Evolutionary conservation across 2,797 vertebrate genomes (phyloP).

Genomic region (Staurois parvus): DNA sequence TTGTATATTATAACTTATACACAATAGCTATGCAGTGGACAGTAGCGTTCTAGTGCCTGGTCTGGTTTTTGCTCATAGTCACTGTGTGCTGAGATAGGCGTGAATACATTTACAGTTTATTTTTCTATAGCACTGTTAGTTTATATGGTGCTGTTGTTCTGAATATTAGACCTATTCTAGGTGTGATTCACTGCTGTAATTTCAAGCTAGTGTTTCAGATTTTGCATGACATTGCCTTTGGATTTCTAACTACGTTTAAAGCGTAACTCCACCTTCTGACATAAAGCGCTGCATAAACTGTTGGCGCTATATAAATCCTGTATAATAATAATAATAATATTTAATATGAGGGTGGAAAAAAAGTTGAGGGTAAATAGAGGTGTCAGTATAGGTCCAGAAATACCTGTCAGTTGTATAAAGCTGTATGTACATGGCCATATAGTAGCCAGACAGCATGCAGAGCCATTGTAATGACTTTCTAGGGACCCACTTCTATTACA

Average conservation of each 20-base stretch:
- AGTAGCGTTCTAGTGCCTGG: neutral
- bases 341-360: neutral
- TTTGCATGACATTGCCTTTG: constrained; percentile 25
- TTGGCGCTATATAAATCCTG: too few species aligned
- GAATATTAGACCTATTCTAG: neutral
- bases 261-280: neutral
- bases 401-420: too few species aligned
- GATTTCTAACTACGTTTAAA: neutral
- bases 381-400: too few species aligned
- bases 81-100: constrained; percentile 32
- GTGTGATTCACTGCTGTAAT: constrained; percentile 8
- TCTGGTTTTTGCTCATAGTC: constrained; percentile 1
- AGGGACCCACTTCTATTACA: too few species aligned
- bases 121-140: constrained; percentile 33
- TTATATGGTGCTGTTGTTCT: constrained; percentile 43
- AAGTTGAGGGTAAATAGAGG: too few species aligned
- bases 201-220: neutral
- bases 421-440: too few species aligned
- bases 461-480: too few species aligned
- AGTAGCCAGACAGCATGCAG: too few species aligned
- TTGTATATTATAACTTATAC: neutral
- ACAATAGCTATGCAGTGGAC: constrained; percentile 9
- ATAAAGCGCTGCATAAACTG: too few species aligned
- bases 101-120: constrained; percentile 37
- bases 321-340: too few species aligned